phyloP scores from a whole-genome alignment of 2,888 invertebrate species.

The Trichopoda pennipes region DNA sequence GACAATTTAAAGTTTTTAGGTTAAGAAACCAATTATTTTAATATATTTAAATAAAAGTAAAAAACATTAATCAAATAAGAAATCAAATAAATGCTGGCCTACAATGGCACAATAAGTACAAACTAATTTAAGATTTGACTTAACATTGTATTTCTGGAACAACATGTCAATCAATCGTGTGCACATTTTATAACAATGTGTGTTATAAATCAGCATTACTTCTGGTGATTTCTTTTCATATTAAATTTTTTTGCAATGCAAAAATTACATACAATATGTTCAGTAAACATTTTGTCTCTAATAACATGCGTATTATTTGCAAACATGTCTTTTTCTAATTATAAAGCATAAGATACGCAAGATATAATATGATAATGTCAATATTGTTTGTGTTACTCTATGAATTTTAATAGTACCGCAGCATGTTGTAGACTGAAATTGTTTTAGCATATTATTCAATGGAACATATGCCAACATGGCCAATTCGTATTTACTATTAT shows the following conservation, averaged over 20 bases:
- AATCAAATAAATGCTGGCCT: constrained; percentile 8
- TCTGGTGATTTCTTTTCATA: background rate
- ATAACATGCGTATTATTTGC: background rate
- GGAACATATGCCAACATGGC: constrained; percentile 7
- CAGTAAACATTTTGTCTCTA: background rate
- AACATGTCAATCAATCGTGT: background rate
- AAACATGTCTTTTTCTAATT: background rate
- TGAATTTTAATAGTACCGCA: constrained; percentile 22
- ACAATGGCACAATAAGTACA: background rate
- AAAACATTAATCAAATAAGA: constrained; percentile 9
- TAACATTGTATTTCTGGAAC: background rate
- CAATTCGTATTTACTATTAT: background rate
- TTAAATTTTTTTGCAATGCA: background rate
- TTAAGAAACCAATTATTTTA: too few species aligned
- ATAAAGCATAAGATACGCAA: background rate
- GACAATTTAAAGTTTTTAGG: too few species aligned
- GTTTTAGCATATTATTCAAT: constrained; percentile 6
- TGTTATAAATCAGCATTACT: constrained; percentile 13
- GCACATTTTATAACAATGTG: background rate
- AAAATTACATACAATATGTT: background rate
- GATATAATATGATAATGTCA: constrained; percentile 16
- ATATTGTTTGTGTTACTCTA: constrained; percentile 6
- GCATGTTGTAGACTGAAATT: constrained; percentile 21
- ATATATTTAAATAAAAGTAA: constrained; percentile 15
- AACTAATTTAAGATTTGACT: too few species aligned